Evolutionary conservation across 1,140 invertebrate genomes (phyloP), one percentile per base, ranked within the genome.

Genomic region (Drosophila pseudoobscura): DNA sequence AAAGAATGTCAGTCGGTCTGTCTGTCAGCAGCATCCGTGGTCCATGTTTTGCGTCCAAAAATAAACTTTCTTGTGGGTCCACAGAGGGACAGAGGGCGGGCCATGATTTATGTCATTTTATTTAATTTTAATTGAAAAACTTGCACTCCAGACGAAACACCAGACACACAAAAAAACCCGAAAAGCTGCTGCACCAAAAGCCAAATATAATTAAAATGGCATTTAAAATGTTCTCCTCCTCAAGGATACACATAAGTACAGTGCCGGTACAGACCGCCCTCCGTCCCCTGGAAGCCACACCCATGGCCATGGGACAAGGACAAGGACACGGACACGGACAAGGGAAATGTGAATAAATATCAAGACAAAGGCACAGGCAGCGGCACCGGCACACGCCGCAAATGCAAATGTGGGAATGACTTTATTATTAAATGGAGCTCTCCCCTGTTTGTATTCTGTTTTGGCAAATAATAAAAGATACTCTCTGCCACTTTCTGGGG

Each of bases 71-170:
- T 80, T 84, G 80, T 72, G 80, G 76, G 76, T 9, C 26, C 2
- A 17, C 17, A 39, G 61, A 54, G 64, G 6, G 29, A 35, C 22
- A 13, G 35, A 29, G 29, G 45, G 51, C 35, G 62, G 44, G 46
- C 58, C 82, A 77, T 85, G 80, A 85, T 85, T 85, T 85, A 85
- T 87, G 82, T 87, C 82, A 65, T 80, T 85, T 85, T 88, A 87
- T 88, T 87, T 88, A 85, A 85, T 88, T 88, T 85, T 87, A 88
- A 87, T 87, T 87, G 83, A 87, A 82, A 85, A 87, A 87, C 78
- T 87, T 78, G 70, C 70, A 69, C 78, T 68, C 58, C 47, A 54
- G 46, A 53, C 31, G 65, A 51, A 75, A 53, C 59, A 60, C 64
- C 17, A 70, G 55, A 51, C 26, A 62, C 65, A 74, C 44, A 41